Evolutionary conservation across 53 echinoderm and acorn worm species (phyloP).

Genomic region (Holothuria scabra): DNA sequence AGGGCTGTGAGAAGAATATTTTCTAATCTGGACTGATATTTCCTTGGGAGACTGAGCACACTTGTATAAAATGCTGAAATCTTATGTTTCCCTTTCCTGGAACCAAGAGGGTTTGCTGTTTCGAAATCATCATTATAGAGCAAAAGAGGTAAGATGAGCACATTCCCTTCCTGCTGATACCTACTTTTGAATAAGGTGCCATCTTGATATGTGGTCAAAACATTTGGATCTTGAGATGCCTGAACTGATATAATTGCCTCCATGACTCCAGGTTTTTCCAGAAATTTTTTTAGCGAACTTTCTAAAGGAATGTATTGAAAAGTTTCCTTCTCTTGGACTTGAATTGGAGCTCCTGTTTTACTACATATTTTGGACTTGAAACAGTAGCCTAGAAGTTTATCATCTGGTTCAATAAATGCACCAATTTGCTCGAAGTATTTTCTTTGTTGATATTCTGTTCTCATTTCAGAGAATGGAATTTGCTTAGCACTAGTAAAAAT

Average conservation of each 20-base stretch:
- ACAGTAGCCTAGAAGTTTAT: conserved; percentile 31
- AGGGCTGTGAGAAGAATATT: conserved; percentile 39
- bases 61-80: conserved; percentile 41
- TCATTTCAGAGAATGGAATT: conserved; percentile 19
- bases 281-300: conserved; percentile 29
- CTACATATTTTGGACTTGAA: conserved; percentile 45
- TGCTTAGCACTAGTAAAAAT: conserved; percentile 19
- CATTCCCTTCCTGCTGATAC: background rate
- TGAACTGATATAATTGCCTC: conserved; percentile 20
- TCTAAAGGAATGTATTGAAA: conserved; percentile 52
- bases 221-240: conserved; percentile 34
- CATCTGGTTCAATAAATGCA: conserved; percentile 30
- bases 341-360: conserved; percentile 45
- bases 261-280: conserved; percentile 60
- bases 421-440: conserved; percentile 37
- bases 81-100: conserved; percentile 48
- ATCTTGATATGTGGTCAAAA: conserved; percentile 63
- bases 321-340: conserved; percentile 38
- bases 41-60: conserved; percentile 30
- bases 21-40: conserved; percentile 45
- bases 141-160: conserved; percentile 22
- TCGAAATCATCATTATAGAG: conserved; percentile 53
- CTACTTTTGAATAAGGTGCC: conserved; percentile 47
- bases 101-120: conserved; percentile 48
- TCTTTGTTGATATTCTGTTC: conserved; percentile 20